Evolutionary conservation across 2,113 vertebrate genomes (phyloP).

Genomic region (Mus musculus): DNA sequence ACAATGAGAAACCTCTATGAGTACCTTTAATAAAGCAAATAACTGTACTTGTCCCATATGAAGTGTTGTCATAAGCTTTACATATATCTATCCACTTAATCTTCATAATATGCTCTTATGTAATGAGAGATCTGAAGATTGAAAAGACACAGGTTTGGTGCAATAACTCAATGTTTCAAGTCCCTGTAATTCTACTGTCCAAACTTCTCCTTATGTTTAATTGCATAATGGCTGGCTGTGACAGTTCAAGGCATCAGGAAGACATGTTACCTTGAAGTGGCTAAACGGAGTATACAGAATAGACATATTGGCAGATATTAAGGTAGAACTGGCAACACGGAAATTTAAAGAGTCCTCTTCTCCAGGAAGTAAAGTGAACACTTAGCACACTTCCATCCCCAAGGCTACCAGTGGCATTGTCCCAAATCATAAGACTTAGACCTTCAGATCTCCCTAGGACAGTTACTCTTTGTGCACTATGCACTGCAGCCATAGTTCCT

Average conservation of each 20-base stretch:
- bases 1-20: conserved; percentile 41
- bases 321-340: not conserved
- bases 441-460: not conserved
- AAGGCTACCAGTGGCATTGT: not conserved
- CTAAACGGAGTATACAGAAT: not conserved
- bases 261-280: not conserved
- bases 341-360: not conserved
- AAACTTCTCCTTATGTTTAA: not conserved
- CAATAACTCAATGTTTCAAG: not conserved
- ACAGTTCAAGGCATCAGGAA: not conserved
- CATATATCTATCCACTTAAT: not conserved
- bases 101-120: not conserved
- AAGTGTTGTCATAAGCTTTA: conserved; percentile 14
- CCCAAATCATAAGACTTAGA: not conserved
- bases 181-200: not conserved
- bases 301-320: not conserved
- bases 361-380: not conserved
- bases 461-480: not conserved
- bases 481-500: not conserved
- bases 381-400: not conserved
- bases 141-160: not conserved
- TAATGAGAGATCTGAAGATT: conserved; percentile 4
- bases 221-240: not conserved
- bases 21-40: conserved; percentile 51
- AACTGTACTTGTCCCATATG: not conserved